phyloP scores from a whole-genome alignment of 2,797 vertebrate species.

The Pipistrellus pipistrellus region DNA sequence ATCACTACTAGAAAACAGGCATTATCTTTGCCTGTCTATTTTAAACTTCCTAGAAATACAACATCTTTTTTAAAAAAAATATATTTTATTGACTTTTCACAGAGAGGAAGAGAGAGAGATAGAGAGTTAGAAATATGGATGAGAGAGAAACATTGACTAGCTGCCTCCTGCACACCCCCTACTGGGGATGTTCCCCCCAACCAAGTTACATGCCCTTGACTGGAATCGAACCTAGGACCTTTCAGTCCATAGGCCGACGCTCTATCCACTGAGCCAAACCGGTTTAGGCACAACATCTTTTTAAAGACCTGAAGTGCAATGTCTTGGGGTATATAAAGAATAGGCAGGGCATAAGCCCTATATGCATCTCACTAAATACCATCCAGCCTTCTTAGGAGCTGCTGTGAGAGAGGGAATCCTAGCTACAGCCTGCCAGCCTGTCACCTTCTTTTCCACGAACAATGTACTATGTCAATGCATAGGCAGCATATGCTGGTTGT shows the following conservation, averaged over 20 bases:
- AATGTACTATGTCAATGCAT: background rate
- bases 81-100: no score
- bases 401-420: background rate
- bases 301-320: background rate
- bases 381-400: background rate
- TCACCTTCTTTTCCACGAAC: background rate
- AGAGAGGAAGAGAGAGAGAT: no score
- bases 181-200: no score
- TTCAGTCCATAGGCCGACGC: no score
- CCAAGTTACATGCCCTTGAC: no score
- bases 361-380: background rate
- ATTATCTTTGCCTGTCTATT: slow-evolving; percentile 57
- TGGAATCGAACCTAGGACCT: no score
- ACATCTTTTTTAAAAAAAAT: no score
- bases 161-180: no score
- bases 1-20: slow-evolving; percentile 74
- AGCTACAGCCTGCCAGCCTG: background rate
- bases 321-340: background rate
- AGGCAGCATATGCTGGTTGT: background rate
- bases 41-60: background rate
- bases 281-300: background rate
- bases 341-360: background rate
- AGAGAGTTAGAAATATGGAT: no score
- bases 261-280: no score
- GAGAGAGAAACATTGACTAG: no score